Percentiles rank a stretch among this genome's conserved stretches.
Evolutionary conservation across 1,140 invertebrate species (phyloP).

Genomic region (Papilio polytes): DNA sequence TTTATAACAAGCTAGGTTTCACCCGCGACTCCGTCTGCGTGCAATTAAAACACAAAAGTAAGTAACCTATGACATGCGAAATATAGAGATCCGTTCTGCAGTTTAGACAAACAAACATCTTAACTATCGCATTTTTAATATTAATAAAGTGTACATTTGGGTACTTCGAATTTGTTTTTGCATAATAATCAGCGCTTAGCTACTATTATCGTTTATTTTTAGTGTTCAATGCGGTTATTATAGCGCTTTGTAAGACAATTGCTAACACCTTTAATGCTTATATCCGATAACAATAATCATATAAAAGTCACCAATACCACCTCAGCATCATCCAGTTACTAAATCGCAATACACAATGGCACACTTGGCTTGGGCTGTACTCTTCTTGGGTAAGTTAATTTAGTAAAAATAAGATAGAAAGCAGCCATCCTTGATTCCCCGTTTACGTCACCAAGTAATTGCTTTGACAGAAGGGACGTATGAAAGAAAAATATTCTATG

Average conservation of each 20-base stretch:
- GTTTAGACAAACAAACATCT: too few relatives aligned
- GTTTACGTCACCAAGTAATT: too few relatives aligned
- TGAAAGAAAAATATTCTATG: too few relatives aligned
- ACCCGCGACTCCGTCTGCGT: too few relatives aligned
- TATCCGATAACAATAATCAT: conserved; percentile 16
- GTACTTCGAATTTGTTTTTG: not conserved
- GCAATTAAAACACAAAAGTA: too few relatives aligned
- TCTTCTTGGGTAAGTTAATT: conserved; percentile 27
- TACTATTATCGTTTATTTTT: conserved; percentile 25
- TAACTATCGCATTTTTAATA: too few relatives aligned
- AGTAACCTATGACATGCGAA: too few relatives aligned
- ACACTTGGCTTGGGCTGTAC: conserved; percentile 28
- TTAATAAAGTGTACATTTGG: not conserved
- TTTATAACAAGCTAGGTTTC: too few relatives aligned
- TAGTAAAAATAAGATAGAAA: too few relatives aligned
- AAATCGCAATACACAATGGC: conserved; percentile 22
- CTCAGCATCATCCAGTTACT: conserved; percentile 19
- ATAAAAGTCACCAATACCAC: conserved; percentile 9
- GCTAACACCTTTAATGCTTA: conserved; percentile 3
- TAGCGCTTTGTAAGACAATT: conserved; percentile 1
- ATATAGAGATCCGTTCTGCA: too few relatives aligned
- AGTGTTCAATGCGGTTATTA: conserved; percentile 11
- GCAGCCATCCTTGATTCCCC: too few relatives aligned
- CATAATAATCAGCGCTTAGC: conserved; percentile 10
- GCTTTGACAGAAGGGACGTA: too few relatives aligned